Evolutionary conservation across 2,113 vertebrate species (phyloP), one percentile per base, ranked within the genome.

Genomic region (Tychaedon coryphoeus): DNA sequence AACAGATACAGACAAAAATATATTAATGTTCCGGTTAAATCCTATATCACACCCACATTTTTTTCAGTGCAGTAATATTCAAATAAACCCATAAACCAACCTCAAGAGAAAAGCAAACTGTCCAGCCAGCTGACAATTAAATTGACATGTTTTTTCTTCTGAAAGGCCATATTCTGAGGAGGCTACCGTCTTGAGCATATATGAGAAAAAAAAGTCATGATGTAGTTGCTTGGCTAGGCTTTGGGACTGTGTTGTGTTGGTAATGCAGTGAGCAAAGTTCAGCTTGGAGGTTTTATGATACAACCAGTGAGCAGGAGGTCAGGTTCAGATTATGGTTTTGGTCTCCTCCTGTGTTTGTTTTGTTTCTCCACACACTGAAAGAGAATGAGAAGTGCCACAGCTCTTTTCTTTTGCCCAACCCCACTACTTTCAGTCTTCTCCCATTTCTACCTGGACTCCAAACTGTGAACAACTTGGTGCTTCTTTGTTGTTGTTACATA

Each of bases 221-320:
- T 33, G 15, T 71, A 60, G 40, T 75, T 70, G 26, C 34, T 80
- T 91, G 86, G 20, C 51, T 81, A 19, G 40, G 45, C 69, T 87
- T 84, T 72, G 70, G 38, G 43, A 16, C 74, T 34, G 8, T 1
- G 2, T 72, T 75, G 18, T 48, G 23, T 50, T 1, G 4, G 40
- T 95, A 75, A 57, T 64, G 80, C 73, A 92, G 14, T 79, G 91
- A 71, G 56, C 89, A 65, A 94, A 93, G 89, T 95, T 92, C 86
- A 94, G 47, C 54, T 7, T 3, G 3, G 64, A 76, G 78, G 34
- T 93, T 96, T 86, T 72, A 8, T 69, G 82, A 57, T 65, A 61
- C 29, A 75, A 12, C 48, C 57, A 19, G 43, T 45, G 53, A 75
- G 86, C 29, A 14, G 6, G 69, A 92, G 69, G 57, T 95, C 80